These are phyloP conservation scores for Panthera tigris DNA, from an alignment of 2,113 vertebrate genomes.

Conservation along the genomic window DNA sequence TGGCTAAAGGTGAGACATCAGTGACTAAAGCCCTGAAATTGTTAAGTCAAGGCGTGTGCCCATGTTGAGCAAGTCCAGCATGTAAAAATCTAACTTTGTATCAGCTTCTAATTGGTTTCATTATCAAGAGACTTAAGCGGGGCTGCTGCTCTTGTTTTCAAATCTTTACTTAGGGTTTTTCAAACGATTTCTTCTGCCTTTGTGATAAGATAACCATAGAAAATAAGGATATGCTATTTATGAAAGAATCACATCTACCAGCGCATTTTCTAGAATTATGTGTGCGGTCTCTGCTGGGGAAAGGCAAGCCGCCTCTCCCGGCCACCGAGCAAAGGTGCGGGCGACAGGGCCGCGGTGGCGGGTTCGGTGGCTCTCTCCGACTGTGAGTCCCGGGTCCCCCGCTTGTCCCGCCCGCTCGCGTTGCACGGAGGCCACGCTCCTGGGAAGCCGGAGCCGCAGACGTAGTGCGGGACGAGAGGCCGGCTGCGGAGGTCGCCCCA, in stretches of 20 bases:
- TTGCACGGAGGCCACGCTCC: neutral
- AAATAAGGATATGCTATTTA: neutral
- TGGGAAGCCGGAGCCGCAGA: accelerated
- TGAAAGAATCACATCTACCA: neutral
- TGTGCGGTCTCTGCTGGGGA: neutral
- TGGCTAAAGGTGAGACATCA: neutral
- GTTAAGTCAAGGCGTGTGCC: neutral
- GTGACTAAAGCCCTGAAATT: neutral
- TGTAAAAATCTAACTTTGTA: neutral
- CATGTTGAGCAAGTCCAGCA: neutral
- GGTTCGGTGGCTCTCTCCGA: neutral
- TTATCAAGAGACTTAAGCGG: neutral
- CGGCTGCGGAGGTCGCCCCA: accelerated
- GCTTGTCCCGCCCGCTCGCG: neutral
- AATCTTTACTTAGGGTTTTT: neutral
- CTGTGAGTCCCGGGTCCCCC: neutral
- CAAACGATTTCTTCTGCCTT: neutral
- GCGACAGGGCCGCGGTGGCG: neutral
- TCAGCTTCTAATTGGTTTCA: neutral
- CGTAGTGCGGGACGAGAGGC: no score
- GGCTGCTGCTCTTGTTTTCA: neutral
- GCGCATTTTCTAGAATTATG: neutral
- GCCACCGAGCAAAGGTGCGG: neutral
- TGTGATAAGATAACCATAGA: neutral
- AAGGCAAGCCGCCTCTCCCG: neutral